Base-by-base conservation (phyloP, 1,140 invertebrate genomes). In the Maconellicoccus hirsutus region DNA sequence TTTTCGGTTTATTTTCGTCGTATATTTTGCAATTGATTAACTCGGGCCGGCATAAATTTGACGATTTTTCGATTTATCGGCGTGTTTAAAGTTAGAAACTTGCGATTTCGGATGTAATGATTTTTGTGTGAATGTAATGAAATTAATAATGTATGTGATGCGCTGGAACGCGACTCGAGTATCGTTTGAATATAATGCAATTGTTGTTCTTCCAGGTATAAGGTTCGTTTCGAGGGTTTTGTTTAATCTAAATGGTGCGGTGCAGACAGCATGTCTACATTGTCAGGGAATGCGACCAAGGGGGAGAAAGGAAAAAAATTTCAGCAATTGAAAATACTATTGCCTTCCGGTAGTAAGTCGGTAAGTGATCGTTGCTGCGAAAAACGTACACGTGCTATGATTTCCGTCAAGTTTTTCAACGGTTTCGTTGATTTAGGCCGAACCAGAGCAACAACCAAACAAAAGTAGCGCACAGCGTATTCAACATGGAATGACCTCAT, bases 401-500 rank as follows among this genome's bases (percentile, higher is more conserved):
- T n/a, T n/a, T n/a, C n/a, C n/a, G n/a, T n/a, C n/a, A n/a, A n/a
- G n/a, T n/a, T n/a, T n/a, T n/a, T n/a, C n/a, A 52, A 16, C 16
- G 42, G 12, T 8, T 52, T 52, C 42, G n/a, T n/a, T 52, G n/a
- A 52, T 52, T 52, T 52, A 52, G 42, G 42, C 42, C n/a, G 42
- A 52, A 52, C 42, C 42, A 52, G 42, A 52, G n/a, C 42, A 52
- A 52, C 42, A 89, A 77, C 88, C 89, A 80, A 89, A 90, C 78
- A 92, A 91, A 84, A 93, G 89, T 82, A 87, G 91, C 84, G 86
- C 85, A 42, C 77, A 77, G 78, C 89, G 90, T 81, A 95, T 52
- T 52, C 42, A 96, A 90, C 92, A 96, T 96, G 94, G 94, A 86
- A 91, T 96, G 87, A 94, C 96, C 90, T 93, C 88, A 84, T 87